These are phyloP conservation scores for Sebastes cheni DNA, from an alignment of 2,797 vertebrate genomes.

Conservation along the genomic window DNA sequence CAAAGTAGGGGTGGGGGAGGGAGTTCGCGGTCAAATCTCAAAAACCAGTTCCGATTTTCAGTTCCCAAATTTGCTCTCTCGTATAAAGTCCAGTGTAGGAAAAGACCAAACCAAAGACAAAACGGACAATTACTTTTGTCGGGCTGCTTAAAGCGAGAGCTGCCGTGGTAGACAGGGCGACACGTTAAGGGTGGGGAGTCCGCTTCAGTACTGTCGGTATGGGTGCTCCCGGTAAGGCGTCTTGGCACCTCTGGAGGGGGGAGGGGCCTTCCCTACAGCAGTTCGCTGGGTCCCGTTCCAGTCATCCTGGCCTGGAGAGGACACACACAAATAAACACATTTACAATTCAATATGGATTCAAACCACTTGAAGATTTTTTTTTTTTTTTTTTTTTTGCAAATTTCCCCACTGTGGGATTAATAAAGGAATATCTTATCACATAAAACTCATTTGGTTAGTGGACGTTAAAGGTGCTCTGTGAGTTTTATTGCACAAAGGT, in stretches of 20 bases:
- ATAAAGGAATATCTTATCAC: no score
- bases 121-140: slow-evolving; percentile 99
- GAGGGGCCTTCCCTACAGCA: slow-evolving; percentile 86
- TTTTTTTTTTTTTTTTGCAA: no score
- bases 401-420: no score
- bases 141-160: slow-evolving; percentile 95
- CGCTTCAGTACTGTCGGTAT: slow-evolving; percentile 94
- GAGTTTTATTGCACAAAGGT: no score
- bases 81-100: slow-evolving; percentile 84
- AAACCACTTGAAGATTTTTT: not conserved
- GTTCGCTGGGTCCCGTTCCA: slow-evolving; percentile 93
- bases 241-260: slow-evolving; percentile 89
- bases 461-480: not conserved
- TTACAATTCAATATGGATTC: not conserved
- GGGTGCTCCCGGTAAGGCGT: slow-evolving; percentile 94
- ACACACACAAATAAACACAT: not conserved
- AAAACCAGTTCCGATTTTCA: slow-evolving; percentile 76
- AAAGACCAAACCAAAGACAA: slow-evolving; percentile 83
- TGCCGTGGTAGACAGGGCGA: slow-evolving; percentile 94
- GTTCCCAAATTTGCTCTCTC: slow-evolving; percentile 73
- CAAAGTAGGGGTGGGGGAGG: slow-evolving; percentile 47
- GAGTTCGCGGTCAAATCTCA: slow-evolving; percentile 66
- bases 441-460: not conserved
- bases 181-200: slow-evolving; percentile 84
- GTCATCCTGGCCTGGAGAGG: slow-evolving; percentile 89